Base-by-base conservation (phyloP, 1,140 invertebrate species). In the Drosophila funebris region DNA sequence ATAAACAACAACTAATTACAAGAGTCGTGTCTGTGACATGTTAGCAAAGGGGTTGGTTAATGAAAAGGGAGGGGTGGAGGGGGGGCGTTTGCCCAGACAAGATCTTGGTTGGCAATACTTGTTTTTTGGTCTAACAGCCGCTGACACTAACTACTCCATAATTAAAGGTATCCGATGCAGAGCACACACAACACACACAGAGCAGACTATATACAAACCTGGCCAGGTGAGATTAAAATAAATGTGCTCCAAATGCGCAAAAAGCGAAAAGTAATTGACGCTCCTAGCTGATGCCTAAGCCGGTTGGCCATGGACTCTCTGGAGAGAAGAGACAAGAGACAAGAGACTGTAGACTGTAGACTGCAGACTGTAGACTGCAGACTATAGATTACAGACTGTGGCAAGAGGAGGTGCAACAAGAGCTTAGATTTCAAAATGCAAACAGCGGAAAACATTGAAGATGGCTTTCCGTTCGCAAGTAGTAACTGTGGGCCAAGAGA, bases 171-270 rank as follows among this genome's bases (percentile, higher is more conserved):
- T 73, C 29, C 62, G 11, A 48, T 61, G 41, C 29, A 61, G 62
- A 24, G 39, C 39, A 54, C 37, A 31, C 33, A 37, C n/a, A 22
- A 14, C 13, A 14, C 31, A 6, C 2, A 1, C 46, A 50, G 43
- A 48, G 56, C 66, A 41, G 64, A 29, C 27, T 44, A 58, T 52
- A 39, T 43, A n/a, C n/a, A n/a, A 8, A 18, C 39, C 24, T 37
- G 61, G 56, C 64, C 75, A 87, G 78, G 83, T 88, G 83, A 88
- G 83, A 88, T 88, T 88, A 79, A 88, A 88, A 88, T 83, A 83
- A 88, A 88, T 88, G 83, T 88, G 83, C 83, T 88, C 83, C 79
- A 88, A 88, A 88, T 88, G 83, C 78, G 75, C 82, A 87, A 84
- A 87, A 82, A 82, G 82, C 82, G 82, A 78, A 87, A 87, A 87